These are phyloP conservation scores for Oscheius sp. DNA, from an alignment of 1,140 invertebrate genomes.

Conservation along the genomic window DNA sequence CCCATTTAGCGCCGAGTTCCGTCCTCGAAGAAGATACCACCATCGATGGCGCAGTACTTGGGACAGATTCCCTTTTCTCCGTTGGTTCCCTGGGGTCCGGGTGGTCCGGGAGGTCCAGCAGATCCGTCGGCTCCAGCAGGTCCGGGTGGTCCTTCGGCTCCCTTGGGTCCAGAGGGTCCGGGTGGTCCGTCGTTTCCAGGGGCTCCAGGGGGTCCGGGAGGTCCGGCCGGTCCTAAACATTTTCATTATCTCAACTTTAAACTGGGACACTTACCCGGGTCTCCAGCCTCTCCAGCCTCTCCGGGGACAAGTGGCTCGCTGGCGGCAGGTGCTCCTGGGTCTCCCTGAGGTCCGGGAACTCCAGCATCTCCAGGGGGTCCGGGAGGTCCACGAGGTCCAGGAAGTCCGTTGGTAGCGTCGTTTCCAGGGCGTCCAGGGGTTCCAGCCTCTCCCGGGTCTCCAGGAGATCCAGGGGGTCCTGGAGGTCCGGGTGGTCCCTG, in stretches of 20 bases:
- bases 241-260: not conserved
- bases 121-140: conserved; percentile 19
- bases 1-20: conserved; percentile 46
- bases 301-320: conserved; percentile 42
- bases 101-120: conserved; percentile 23
- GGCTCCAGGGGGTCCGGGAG: not conserved
- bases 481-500: conserved; percentile 46
- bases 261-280: not conserved
- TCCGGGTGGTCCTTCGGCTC: conserved; percentile 21
- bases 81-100: conserved; percentile 32
- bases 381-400: conserved; percentile 40
- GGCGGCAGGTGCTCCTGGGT: conserved; percentile 47
- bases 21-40: conserved; percentile 58
- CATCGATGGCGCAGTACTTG: conserved; percentile 58
- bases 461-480: conserved; percentile 42
- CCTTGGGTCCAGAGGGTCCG: conserved; percentile 26
- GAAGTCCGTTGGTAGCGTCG: conserved; percentile 40
- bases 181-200: conserved; percentile 28
- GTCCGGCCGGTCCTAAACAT: not conserved
- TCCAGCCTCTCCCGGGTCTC: conserved; percentile 41
- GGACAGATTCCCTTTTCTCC: conserved; percentile 58
- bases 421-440: conserved; percentile 33
- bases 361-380: conserved; percentile 38
- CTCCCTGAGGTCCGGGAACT: conserved; percentile 32
- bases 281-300: conserved; percentile 2